Conservation (phyloP, 2,797 vertebrate species). For the Chanos chanos region DNA sequence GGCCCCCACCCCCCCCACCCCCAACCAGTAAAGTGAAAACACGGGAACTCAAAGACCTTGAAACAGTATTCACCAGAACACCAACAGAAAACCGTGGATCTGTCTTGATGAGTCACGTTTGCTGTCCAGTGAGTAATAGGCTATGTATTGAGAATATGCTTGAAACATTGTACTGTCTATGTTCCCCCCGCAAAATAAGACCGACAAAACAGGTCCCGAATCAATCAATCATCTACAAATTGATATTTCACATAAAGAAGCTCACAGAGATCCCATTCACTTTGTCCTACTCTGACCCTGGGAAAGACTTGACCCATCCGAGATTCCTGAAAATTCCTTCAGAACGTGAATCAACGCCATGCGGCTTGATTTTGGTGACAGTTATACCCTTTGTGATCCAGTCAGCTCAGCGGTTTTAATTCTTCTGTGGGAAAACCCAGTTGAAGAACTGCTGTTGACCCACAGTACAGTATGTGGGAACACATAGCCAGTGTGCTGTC, state of each 20-base stretch:
- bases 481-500: slow-evolving; percentile 45
- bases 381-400: slow-evolving; percentile 63
- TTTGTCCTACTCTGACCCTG: slow-evolving; percentile 43
- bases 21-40: too few relatives aligned
- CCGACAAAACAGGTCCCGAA: slow-evolving; percentile 9
- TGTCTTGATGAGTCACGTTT: too few relatives aligned
- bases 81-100: too few relatives aligned
- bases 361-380: slow-evolving; percentile 63
- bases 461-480: slow-evolving; percentile 64
- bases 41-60: too few relatives aligned
- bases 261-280: slow-evolving; percentile 40
- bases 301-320: slow-evolving; percentile 64
- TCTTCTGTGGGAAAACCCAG: slow-evolving; percentile 37
- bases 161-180: too few relatives aligned
- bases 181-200: too few relatives aligned
- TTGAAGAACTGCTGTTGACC: slow-evolving; percentile 69
- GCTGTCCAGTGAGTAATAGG: too few relatives aligned
- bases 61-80: too few relatives aligned
- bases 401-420: slow-evolving; percentile 30
- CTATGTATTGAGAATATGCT: too few relatives aligned
- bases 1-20: too few relatives aligned
- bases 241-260: not conserved
- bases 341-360: slow-evolving; percentile 47
- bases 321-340: slow-evolving; percentile 59
- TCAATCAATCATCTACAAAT: slow-evolving; percentile 16